These are phyloP conservation scores for Tylochromis polylepis DNA, from an alignment of 2,113 vertebrate genomes.

Conservation along the genomic window DNA sequence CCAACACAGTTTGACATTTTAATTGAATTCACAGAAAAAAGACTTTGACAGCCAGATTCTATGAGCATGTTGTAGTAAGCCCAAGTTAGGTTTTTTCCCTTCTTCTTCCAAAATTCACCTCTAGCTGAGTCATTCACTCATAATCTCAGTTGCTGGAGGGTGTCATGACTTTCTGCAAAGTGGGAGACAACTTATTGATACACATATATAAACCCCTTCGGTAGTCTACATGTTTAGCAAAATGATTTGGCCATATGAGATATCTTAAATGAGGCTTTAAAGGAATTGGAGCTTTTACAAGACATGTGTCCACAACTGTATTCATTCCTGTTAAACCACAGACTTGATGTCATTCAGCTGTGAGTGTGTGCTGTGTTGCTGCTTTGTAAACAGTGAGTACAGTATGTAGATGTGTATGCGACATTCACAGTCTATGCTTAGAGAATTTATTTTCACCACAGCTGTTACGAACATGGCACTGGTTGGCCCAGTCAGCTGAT, in stretches of 20 bases:
- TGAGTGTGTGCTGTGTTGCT: not conserved
- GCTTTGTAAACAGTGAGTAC: not conserved
- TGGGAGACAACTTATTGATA: constrained; percentile 14
- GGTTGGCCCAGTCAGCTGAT: not conserved
- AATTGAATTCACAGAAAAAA: constrained; percentile 55
- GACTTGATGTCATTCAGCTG: constrained; percentile 24
- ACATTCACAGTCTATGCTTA: not conserved
- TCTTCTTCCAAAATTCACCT: constrained; percentile 20
- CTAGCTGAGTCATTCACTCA: constrained; percentile 16
- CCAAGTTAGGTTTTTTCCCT: constrained; percentile 4
- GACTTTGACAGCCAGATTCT: constrained; percentile 16
- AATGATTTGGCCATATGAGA: constrained; percentile 21
- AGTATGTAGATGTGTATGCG: not conserved
- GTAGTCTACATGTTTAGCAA: constrained; percentile 1
- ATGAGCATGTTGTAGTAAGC: not conserved
- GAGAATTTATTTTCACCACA: not conserved
- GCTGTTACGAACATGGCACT: not conserved
- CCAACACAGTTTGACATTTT: constrained; percentile 49
- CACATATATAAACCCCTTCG: not conserved
- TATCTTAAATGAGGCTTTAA: constrained; percentile 39
- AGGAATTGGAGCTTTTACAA: constrained; percentile 41
- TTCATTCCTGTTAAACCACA: not conserved
- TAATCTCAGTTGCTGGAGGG: constrained; percentile 33
- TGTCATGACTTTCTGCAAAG: constrained; percentile 1
- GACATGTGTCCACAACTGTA: constrained; percentile 13